Conservation (phyloP, 2,797 vertebrate species). For the Erpetoichthys calabaricus region DNA sequence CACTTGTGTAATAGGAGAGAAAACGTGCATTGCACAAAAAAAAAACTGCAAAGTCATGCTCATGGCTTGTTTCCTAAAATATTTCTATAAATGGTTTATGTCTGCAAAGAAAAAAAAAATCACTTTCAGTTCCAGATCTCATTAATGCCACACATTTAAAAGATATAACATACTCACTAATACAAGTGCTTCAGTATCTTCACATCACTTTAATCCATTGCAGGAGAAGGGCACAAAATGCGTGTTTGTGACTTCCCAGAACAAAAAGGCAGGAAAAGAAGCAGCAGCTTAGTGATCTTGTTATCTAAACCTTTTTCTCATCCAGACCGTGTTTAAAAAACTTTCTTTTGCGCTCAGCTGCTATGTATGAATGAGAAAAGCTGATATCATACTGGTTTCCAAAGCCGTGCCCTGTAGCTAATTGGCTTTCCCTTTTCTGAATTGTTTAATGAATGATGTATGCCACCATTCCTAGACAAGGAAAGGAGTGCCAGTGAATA, state of each 20-base stretch:
- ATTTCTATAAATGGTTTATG: too few species aligned
- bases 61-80: too few species aligned
- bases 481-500: constrained; percentile 14
- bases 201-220: constrained; percentile 26
- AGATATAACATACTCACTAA: constrained; percentile 27
- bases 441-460: constrained; percentile 29
- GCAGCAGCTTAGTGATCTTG: constrained; percentile 11
- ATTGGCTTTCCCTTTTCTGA: constrained; percentile 32
- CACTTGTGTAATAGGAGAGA: too few species aligned
- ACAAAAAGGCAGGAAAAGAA: not conserved
- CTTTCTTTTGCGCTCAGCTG: constrained; percentile 28
- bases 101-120: too few species aligned
- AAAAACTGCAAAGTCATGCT: too few species aligned
- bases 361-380: constrained; percentile 24
- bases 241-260: constrained; percentile 10
- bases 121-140: too few species aligned
- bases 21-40: too few species aligned
- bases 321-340: constrained; percentile 18
- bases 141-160: not conserved
- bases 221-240: constrained; percentile 22
- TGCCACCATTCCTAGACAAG: constrained; percentile 19
- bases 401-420: constrained; percentile 32
- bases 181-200: constrained; percentile 23
- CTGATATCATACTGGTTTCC: constrained; percentile 32
- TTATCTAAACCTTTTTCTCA: constrained; percentile 26